phyloP scores from a whole-genome alignment of 2,888 invertebrate species.

The Leistus spinibarbis region DNA sequence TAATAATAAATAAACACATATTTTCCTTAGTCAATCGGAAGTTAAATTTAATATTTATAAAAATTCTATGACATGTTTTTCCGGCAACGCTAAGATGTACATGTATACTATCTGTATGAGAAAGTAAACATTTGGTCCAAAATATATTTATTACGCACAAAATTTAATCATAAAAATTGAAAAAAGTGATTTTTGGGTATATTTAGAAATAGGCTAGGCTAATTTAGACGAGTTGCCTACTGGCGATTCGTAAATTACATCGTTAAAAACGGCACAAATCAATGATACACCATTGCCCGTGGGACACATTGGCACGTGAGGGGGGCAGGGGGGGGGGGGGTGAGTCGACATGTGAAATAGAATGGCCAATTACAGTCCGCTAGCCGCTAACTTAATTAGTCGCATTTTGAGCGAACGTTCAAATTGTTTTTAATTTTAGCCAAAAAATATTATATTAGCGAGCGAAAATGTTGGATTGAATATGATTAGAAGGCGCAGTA shows the following conservation, averaged over 20 bases:
- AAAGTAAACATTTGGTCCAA: too few species aligned
- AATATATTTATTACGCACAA: too few species aligned
- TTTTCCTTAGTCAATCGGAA: too few species aligned
- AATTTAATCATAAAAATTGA: too few species aligned
- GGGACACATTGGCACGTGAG: neutral
- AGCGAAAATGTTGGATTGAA: neutral
- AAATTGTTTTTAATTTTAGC: too few species aligned
- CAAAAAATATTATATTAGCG: neutral
- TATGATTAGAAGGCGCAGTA: neutral
- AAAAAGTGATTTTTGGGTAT: neutral
- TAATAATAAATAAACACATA: too few species aligned
- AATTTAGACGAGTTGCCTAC: neutral
- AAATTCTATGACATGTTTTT: too few species aligned
- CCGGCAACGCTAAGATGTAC: too few species aligned
- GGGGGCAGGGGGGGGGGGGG: neutral
- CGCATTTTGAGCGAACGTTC: too few species aligned
- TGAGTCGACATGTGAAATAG: neutral
- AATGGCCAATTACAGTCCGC: neutral
- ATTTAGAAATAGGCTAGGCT: neutral
- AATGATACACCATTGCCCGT: slow-evolving; percentile 24
- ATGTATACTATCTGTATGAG: too few species aligned
- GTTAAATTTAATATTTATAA: too few species aligned
- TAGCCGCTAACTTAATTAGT: too few species aligned
- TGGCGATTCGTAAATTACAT: slow-evolving; percentile 33
- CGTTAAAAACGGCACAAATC: slow-evolving; percentile 37